Base-by-base conservation (phyloP, 2,888 invertebrate genomes). In the Kuschelorhynchus macadamiae region DNA sequence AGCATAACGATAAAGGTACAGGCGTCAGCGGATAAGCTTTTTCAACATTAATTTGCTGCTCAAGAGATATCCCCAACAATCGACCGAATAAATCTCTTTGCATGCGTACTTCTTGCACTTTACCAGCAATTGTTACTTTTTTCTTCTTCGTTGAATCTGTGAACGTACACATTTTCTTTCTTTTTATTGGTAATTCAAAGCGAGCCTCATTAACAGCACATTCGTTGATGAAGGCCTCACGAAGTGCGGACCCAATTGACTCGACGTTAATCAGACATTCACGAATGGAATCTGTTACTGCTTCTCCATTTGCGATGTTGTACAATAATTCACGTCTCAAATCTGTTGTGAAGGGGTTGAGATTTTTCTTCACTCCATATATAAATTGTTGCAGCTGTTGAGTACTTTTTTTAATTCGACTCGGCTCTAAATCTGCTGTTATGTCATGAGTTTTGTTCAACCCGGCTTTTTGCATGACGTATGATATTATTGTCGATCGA, bases 71-170 rank as follows among this genome's bases (percentile, higher is more conserved):
- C 17, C 25, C 18, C 4, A 56, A 25, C 5, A 56, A 14, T 21
- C 16, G 41, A 16, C 56, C 42, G 5, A 56, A 42, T 25, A 56
- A 20, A 20, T 42, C 56, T 25, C 42, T 25, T 21, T 56, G 56
- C 21, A 42, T 53, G n/a, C 25, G 55, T 55, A 39, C 9, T 55
- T 39, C 47, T 20, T 4, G 21, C 18, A 21, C 47, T 47, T 47
- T 47, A 4, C n/a, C 21, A 20, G 8, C 21, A 12, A 20, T 11
- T 8, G 14, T 46, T 1, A 18, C 20, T 5, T 47, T 47, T 36
- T 47, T 47, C 47, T 47, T 47, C 9, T 18, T 18, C 12, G 3
- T 12, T 3, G 20, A n/a, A 16, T 16, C 14, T 16, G 46, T 8
- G 17, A 47, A 47, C 8, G 17, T 47, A 21, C 5, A 17, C 47